A percentile compares a stretch with the other conserved stretches of the same genome.
Evolutionary conservation across 2,113 vertebrate species (phyloP).

Genomic region (Mesoclemmys tuberculata): DNA sequence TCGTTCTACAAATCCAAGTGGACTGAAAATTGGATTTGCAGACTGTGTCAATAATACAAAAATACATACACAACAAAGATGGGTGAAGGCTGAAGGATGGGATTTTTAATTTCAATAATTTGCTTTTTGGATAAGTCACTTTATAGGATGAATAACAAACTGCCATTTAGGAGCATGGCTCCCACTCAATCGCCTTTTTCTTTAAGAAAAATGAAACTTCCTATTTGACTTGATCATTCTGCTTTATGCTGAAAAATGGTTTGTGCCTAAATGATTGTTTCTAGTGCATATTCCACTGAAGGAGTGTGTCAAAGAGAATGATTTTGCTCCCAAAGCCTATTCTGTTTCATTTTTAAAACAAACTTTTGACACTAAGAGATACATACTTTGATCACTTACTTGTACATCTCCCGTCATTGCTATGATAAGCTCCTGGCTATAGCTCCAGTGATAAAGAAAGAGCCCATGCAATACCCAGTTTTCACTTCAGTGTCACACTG

Average conservation of each 20-base stretch:
- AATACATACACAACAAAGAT: accelerated
- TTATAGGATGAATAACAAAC: neutral
- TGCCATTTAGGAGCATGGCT: neutral
- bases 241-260: neutral
- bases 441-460: neutral
- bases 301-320: neutral
- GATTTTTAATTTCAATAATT: neutral
- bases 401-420: neutral
- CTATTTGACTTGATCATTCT: neutral
- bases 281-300: neutral
- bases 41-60: neutral
- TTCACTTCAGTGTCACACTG: neutral
- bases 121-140: neutral
- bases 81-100: neutral
- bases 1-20: neutral
- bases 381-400: neutral
- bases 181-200: neutral
- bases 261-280: neutral
- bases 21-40: neutral
- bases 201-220: neutral
- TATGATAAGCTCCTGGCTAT: neutral
- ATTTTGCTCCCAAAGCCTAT: neutral
- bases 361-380: neutral
- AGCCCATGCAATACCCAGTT: neutral
- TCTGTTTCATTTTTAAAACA: neutral